Evolutionary conservation across 2,797 vertebrate genomes (phyloP).

Genomic region (Karalla daura): DNA sequence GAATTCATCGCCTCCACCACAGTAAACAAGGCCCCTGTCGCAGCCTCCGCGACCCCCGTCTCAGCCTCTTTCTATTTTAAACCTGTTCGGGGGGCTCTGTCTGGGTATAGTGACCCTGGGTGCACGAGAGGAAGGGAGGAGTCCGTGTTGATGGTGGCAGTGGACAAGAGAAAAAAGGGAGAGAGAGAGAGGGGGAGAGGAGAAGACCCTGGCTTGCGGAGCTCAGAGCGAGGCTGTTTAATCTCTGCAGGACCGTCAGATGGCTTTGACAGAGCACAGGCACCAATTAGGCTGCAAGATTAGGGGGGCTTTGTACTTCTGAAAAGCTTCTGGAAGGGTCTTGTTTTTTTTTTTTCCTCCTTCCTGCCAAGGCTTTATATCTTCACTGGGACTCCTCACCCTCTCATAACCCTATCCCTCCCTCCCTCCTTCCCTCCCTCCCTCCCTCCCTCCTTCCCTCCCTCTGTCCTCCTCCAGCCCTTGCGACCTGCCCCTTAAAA

Average conservation of each 20-base stretch:
- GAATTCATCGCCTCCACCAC: slow-evolving; percentile 20
- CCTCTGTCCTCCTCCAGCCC: slow-evolving; percentile 14
- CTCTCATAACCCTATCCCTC: slow-evolving; percentile 46
- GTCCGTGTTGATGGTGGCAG: slow-evolving; percentile 48
- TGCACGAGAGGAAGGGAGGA: slow-evolving; percentile 61
- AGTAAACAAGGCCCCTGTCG: slow-evolving; percentile 29
- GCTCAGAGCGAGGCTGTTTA: slow-evolving; percentile 51
- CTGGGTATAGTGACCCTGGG: slow-evolving; percentile 41
- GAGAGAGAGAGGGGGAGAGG: slow-evolving; percentile 25
- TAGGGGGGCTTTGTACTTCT: slow-evolving; percentile 75
- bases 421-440: slow-evolving; percentile 4
- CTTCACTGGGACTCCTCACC: slow-evolving; percentile 52
- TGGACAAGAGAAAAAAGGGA: slow-evolving; percentile 40
- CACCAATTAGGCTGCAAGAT: slow-evolving; percentile 75
- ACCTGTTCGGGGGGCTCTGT: slow-evolving; percentile 30
- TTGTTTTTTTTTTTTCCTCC: slow-evolving; percentile 44
- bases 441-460: slow-evolving; percentile 1
- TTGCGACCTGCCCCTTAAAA: slow-evolving; percentile 41
- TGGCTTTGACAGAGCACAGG: slow-evolving; percentile 76
- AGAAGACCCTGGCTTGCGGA: slow-evolving; percentile 32
- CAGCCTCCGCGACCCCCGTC: slow-evolving; percentile 17
- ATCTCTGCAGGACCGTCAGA: slow-evolving; percentile 74
- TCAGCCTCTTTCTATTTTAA: slow-evolving; percentile 59
- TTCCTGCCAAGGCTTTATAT: slow-evolving; percentile 59
- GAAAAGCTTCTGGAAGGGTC: slow-evolving; percentile 64